These are phyloP conservation scores for Coryphaenoides rupestris DNA, from an alignment of 2,113 vertebrate species.

Conservation along the genomic window DNA sequence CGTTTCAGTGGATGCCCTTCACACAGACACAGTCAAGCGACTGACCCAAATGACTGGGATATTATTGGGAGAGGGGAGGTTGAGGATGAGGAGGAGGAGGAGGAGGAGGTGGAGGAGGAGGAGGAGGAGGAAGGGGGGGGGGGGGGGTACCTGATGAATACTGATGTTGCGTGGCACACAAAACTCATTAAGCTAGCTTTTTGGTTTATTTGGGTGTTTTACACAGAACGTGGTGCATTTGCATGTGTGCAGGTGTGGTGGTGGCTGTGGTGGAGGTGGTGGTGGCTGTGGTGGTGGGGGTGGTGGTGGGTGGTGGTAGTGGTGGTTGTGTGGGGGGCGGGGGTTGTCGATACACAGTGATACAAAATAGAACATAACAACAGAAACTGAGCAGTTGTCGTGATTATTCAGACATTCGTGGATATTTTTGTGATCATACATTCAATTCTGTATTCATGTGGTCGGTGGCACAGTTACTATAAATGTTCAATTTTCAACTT, in stretches of 20 bases:
- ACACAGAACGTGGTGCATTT: too few species aligned
- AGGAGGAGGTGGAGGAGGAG: too few species aligned
- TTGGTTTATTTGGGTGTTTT: too few species aligned
- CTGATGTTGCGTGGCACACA: constrained; percentile 65
- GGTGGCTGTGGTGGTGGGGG: not conserved
- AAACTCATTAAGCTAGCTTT: constrained; percentile 73
- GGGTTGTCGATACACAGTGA: too few species aligned
- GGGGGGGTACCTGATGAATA: constrained; percentile 55
- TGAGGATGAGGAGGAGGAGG: not conserved
- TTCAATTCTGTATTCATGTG: too few species aligned
- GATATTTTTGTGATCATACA: too few species aligned
- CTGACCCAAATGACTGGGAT: constrained; percentile 67
- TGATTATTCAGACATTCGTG: too few species aligned
- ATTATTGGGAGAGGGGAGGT: constrained; percentile 46
- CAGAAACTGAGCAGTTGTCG: too few species aligned
- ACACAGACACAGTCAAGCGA: constrained; percentile 49
- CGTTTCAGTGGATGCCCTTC: constrained; percentile 44
- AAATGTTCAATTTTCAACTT: too few species aligned
- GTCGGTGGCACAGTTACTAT: too few species aligned
- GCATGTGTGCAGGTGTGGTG: not conserved
- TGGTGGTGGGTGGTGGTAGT: too few species aligned
- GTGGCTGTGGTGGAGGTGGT: not conserved
- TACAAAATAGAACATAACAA: too few species aligned
- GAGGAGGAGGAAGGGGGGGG: constrained; percentile 5
- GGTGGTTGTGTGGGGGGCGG: not conserved